phyloP scores from a whole-genome alignment of 2,797 vertebrate genomes.

The Pantherophis vulpinus region DNA sequence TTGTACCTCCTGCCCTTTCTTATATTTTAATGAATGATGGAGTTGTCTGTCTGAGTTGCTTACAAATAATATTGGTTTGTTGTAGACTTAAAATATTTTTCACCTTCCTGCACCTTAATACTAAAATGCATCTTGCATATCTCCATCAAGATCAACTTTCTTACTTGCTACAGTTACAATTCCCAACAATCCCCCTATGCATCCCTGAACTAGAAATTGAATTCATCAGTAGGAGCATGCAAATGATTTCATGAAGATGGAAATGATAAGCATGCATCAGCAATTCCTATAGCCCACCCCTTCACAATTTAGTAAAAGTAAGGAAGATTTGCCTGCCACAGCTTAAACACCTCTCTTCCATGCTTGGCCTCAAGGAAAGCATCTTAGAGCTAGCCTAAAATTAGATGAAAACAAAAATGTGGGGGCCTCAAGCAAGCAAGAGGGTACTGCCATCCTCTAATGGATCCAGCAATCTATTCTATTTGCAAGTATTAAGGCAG shows the following conservation, averaged over 20 bases:
- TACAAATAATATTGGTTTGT: background rate
- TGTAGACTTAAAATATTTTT: background rate
- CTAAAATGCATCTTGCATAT: background rate
- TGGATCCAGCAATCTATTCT: background rate
- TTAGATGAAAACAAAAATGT: background rate
- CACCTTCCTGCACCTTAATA: background rate
- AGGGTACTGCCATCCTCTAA: background rate
- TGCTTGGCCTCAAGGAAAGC: background rate
- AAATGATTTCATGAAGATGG: background rate
- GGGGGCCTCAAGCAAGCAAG: background rate
- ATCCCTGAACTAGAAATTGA: background rate
- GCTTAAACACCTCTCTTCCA: background rate
- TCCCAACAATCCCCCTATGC: background rate
- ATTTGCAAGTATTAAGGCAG: background rate
- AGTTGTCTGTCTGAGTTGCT: background rate
- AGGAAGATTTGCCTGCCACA: background rate
- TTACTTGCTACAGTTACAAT: background rate
- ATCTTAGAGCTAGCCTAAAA: background rate
- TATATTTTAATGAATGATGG: background rate
- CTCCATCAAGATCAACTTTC: background rate
- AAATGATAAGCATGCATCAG: background rate
- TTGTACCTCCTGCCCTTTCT: background rate
- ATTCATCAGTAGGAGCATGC: background rate
- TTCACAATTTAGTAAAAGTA: background rate
- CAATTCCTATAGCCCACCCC: background rate